A percentile compares a stretch with the other conserved stretches of the same genome.
Conservation (phyloP, 2,888 invertebrate species). For the Podotricha telesiphe region DNA sequence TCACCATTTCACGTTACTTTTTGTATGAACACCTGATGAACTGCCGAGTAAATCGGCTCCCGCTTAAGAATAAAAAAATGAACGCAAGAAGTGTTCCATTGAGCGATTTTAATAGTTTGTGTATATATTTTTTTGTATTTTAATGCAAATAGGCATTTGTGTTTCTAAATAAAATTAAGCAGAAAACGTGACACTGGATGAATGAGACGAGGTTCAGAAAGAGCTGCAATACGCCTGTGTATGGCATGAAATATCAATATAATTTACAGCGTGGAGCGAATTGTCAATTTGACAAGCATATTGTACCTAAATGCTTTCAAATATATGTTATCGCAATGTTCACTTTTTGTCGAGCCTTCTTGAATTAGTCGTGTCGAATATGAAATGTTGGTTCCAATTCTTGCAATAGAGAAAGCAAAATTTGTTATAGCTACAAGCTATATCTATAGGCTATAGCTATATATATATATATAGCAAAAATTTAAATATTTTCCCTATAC, state of each 20-base stretch:
- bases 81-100: conserved; percentile 10
- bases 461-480: too few relatives aligned
- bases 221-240: neutral
- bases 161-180: neutral
- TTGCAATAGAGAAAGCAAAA: neutral
- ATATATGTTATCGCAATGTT: neutral
- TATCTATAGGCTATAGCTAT: too few relatives aligned
- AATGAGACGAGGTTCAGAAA: neutral
- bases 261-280: neutral
- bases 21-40: neutral
- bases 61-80: neutral
- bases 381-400: neutral
- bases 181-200: neutral
- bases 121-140: neutral
- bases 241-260: neutral
- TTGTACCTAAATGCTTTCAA: neutral
- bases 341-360: neutral
- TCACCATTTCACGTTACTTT: neutral
- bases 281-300: conserved; percentile 8
- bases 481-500: too few relatives aligned
- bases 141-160: neutral
- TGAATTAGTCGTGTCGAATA: too few relatives aligned
- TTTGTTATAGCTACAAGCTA: too few relatives aligned
- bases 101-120: neutral
- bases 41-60: neutral